Base-by-base conservation (phyloP, 2,797 vertebrate genomes). In the Enteromius mattozi region DNA sequence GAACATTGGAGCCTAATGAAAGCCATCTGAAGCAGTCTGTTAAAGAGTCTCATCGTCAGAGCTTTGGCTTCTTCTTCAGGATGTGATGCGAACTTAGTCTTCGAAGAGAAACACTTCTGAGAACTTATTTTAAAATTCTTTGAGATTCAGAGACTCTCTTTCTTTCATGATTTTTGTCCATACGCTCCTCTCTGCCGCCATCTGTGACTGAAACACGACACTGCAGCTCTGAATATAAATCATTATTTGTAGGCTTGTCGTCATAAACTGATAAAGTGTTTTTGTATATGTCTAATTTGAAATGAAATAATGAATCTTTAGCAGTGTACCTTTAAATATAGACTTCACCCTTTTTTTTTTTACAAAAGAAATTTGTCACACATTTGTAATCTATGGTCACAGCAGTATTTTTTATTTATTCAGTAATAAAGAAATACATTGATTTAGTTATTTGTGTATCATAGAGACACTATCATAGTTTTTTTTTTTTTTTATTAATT, bases 1-100 rank as follows among this genome's bases (percentile, higher is more conserved):
- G 63, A 89, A 87, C 86, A 86, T 85, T 82, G 85, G n/a, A 71
- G 75, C 78, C 69, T 92, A 91, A 90, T 88, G 85, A 85, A 80
- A 86, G 84, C 77, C 82, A 88, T 88, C 49, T 76, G 79, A 81
- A 56, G 10, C 56, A 35, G 1, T 72, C n/a, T 68, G 47, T 81
- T 81, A 24, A 81, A 77, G 78, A 1, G 45, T 69, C 30, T 37
- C 13, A 54, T 21, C 51, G 7, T 54, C 51, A 21, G 19, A 65
- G 59, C 27, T 33, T 69, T 33, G 42, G 65, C 12, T 81, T 56
- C 14, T 6, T 30, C 13, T 33, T 65, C 61, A 17, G 59, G 2
- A 2, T 63, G 6, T 84, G 80, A 24, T 35, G 42, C 54, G 51
- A 54, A 66, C n/a, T 65, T 27, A 66, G 47, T 8, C 66, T 3